phyloP scores from a whole-genome alignment of 2,113 vertebrate genomes.

The Campylomormyrus tamandua region DNA sequence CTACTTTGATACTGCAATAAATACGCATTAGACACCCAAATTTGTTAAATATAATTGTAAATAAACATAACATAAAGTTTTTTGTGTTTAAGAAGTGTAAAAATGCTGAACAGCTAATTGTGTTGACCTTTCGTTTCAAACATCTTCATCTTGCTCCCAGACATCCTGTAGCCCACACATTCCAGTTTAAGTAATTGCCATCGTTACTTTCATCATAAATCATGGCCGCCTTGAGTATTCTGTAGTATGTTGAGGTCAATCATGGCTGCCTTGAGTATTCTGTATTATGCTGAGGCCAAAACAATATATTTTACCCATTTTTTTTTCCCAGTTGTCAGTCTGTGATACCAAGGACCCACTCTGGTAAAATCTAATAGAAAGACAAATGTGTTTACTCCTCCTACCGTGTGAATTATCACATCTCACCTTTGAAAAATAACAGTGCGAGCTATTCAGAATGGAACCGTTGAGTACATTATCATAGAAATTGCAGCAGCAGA shows the following conservation, averaged over 20 bases:
- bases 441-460: not conserved
- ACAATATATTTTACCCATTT: conserved; percentile 1
- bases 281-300: not conserved
- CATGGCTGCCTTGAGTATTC: not conserved
- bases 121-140: not conserved
- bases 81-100: not conserved
- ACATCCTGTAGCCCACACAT: not conserved
- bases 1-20: not conserved
- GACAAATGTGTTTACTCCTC: conserved; percentile 1
- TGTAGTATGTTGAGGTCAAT: not conserved
- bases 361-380: conserved; percentile 12
- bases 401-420: not conserved
- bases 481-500: conserved; percentile 11
- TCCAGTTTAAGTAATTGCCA: not conserved
- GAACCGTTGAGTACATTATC: conserved; percentile 5
- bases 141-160: not conserved
- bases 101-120: not conserved
- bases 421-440: not conserved
- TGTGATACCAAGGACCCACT: conserved; percentile 10
- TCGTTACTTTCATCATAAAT: not conserved
- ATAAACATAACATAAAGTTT: not conserved
- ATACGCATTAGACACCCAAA: not conserved
- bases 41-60: not conserved
- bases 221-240: not conserved
- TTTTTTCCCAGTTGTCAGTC: conserved; percentile 4